Conservation (phyloP, 1,140 invertebrate genomes). For the Nephotettix cincticeps region DNA sequence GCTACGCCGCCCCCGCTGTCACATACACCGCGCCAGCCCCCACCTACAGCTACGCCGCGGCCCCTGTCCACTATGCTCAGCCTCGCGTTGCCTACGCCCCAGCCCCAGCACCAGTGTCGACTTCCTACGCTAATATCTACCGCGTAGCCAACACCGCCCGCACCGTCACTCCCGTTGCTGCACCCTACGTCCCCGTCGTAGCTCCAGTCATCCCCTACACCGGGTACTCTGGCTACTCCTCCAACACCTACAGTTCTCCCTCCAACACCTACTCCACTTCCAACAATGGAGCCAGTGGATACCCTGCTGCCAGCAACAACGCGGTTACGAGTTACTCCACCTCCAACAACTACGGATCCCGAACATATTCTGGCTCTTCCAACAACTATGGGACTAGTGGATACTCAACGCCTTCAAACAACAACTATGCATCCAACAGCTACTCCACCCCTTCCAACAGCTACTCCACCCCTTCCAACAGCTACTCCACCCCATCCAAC, state of each 20-base stretch:
- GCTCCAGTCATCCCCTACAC: constrained; percentile 39
- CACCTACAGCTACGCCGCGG: constrained; percentile 26
- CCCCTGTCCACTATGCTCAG: constrained; percentile 30
- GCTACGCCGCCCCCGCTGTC: constrained; percentile 36
- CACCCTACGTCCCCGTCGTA: neutral
- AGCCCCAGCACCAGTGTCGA: constrained; percentile 14
- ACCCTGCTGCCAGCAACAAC: too few relatives aligned
- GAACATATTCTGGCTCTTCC: neutral
- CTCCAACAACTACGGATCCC: too few relatives aligned
- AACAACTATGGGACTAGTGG: neutral
- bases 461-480: neutral
- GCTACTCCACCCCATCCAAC: neutral
- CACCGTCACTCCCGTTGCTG: neutral
- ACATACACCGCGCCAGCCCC: constrained; percentile 25
- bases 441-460: neutral
- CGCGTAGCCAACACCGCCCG: constrained; percentile 36
- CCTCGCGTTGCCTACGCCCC: neutral
- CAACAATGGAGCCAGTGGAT: too few relatives aligned
- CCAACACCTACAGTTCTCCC: too few relatives aligned
- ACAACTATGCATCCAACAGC: neutral
- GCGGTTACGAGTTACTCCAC: too few relatives aligned
- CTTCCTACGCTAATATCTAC: constrained; percentile 37
- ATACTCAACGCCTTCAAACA: neutral
- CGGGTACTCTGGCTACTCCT: constrained; percentile 32
- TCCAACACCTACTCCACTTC: too few relatives aligned